Percentiles rank a stretch among this genome's conserved stretches.
Conservation (phyloP, 2,113 vertebrate species). For the Calyptomena viridis region DNA sequence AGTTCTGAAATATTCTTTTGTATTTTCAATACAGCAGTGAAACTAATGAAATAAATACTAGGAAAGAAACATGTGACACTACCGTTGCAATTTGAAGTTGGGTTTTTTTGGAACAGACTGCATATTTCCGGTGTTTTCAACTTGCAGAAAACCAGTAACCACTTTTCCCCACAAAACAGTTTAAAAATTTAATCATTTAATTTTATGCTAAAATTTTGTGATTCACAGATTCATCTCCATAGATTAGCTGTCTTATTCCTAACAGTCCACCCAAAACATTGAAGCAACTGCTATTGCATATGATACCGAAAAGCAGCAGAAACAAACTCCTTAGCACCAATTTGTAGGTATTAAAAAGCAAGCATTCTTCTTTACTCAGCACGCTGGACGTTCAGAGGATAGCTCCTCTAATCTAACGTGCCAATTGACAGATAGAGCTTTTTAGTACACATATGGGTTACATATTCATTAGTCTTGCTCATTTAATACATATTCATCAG, state of each 20-base stretch:
- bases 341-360: no score
- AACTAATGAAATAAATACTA: not conserved
- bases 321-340: no score
- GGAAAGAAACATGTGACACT: not conserved
- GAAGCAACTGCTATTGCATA: not conserved
- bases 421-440: no score
- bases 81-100: not conserved
- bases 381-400: no score
- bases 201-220: not conserved
- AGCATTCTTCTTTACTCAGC: no score
- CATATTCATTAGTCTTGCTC: no score
- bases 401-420: no score
- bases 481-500: no score
- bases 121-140: not conserved
- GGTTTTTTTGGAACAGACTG: not conserved
- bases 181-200: not conserved
- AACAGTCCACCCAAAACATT: not conserved
- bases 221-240: not conserved
- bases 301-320: no score
- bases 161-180: not conserved
- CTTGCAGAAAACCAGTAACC: not conserved
- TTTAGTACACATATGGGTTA: no score
- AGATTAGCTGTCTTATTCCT: not conserved
- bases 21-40: not conserved
- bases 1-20: not conserved